Evolutionary conservation across 2,888 invertebrate genomes (phyloP).

Genomic region (Polydrusus tereticollis): DNA sequence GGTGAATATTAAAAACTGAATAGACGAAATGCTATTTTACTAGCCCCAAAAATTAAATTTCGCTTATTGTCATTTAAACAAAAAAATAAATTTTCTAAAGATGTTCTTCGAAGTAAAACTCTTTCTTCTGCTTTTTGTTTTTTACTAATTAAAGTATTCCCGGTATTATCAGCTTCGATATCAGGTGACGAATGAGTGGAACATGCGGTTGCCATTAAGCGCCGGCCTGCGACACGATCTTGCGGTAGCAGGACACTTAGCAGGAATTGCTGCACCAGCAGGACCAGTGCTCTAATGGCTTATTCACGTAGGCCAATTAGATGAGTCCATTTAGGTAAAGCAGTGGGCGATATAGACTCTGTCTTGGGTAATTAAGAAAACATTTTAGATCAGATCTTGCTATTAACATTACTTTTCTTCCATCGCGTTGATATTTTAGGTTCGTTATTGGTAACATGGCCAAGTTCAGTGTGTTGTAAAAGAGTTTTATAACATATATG

Average conservation of each 20-base stretch:
- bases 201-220: constrained; percentile 66
- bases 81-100: no score
- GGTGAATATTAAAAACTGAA: no score
- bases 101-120: neutral
- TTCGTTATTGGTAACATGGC: neutral
- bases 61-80: no score
- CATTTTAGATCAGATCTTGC: constrained; percentile 31
- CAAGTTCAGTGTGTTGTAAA: no score
- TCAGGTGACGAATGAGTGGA: constrained; percentile 65
- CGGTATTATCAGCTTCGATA: constrained; percentile 57
- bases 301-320: constrained; percentile 52
- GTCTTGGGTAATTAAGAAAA: constrained; percentile 48
- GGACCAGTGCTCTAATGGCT: constrained; percentile 49
- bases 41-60: no score
- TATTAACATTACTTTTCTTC: neutral
- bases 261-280: constrained; percentile 45
- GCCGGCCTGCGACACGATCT: constrained; percentile 64
- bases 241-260: constrained; percentile 50
- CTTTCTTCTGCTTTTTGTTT: constrained; percentile 13
- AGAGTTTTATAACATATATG: no score
- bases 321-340: constrained; percentile 44
- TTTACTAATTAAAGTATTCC: constrained; percentile 51
- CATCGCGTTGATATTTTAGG: neutral
- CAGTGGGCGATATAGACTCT: constrained; percentile 47
- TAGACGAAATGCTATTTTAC: no score